A percentile compares a stretch with the other conserved stretches of the same genome.
Evolutionary conservation across 1,140 invertebrate genomes (phyloP).

Genomic region (Cydia fagiglandana): DNA sequence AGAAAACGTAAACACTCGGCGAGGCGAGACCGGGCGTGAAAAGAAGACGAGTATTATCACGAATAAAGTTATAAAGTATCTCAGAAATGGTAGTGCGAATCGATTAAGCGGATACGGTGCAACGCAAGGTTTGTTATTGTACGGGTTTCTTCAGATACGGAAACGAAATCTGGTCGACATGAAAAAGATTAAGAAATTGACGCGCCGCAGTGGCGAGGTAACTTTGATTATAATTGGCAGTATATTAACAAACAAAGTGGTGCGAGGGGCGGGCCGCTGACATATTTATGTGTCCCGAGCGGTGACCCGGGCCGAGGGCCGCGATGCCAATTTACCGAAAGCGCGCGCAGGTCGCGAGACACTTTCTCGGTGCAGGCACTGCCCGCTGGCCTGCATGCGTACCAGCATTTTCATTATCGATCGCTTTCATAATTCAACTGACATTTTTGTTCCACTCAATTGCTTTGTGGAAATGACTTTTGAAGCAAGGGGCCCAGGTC

Average conservation of each 20-base stretch:
- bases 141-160: constrained; percentile 49
- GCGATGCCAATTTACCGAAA: constrained; percentile 68
- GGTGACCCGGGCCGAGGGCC: constrained; percentile 55
- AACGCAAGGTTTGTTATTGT: constrained; percentile 37
- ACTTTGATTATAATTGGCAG: constrained; percentile 78
- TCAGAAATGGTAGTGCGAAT: constrained; percentile 33
- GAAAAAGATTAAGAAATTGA: constrained; percentile 70
- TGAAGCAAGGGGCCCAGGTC: background rate
- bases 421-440: constrained; percentile 72
- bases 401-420: constrained; percentile 74
- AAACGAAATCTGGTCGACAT: constrained; percentile 47
- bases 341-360: constrained; percentile 65
- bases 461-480: constrained; percentile 47
- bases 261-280: constrained; percentile 62
- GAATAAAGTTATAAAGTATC: constrained; percentile 31
- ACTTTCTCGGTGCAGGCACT: constrained; percentile 59
- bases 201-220: constrained; percentile 58
- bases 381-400: constrained; percentile 51
- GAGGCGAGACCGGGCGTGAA: background rate
- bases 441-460: constrained; percentile 64
- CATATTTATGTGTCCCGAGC: constrained; percentile 71
- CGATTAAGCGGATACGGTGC: constrained; percentile 37
- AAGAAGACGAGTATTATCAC: constrained; percentile 22
- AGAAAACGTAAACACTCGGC: constrained; percentile 11
- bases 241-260: constrained; percentile 76